Evolutionary conservation across 2,888 invertebrate genomes (phyloP).

Genomic region (Stenchaetothrips biformis): DNA sequence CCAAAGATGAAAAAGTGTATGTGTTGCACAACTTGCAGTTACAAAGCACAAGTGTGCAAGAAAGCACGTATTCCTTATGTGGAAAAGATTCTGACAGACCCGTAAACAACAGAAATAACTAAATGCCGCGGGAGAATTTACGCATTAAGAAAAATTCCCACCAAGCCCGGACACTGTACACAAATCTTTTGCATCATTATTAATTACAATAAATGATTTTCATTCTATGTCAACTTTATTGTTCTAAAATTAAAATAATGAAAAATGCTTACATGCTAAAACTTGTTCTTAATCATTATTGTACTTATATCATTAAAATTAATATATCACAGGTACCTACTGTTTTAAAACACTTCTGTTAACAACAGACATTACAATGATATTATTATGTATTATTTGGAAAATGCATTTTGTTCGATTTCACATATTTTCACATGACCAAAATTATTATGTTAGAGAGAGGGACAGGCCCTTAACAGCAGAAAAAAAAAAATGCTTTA

Average conservation of each 20-base stretch:
- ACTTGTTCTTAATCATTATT: conserved; percentile 2
- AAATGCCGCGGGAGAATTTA: conserved; percentile 3
- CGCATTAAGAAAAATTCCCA: background rate
- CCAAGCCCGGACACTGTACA: background rate
- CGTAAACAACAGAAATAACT: conserved; percentile 13
- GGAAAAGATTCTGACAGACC: conserved; percentile 1
- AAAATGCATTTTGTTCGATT: conserved; percentile 3
- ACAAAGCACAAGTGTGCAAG: background rate
- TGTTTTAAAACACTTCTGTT: conserved; percentile 21
- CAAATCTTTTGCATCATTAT: background rate
- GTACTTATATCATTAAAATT: conserved; percentile 14
- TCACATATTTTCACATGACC: background rate
- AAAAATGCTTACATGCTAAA: background rate
- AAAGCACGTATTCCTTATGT: background rate
- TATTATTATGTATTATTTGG: conserved; percentile 22
- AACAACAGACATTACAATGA: conserved; percentile 18
- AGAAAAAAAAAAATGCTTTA: background rate
- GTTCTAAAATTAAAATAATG: conserved; percentile 1
- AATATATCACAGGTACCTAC: conserved; percentile 36
- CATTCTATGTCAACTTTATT: background rate
- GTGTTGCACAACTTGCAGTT: background rate
- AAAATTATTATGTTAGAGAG: conserved; percentile 10
- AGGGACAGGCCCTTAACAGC: background rate
- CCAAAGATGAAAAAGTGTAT: background rate
- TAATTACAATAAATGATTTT: conserved; percentile 8